These are phyloP conservation scores for Scaptomyza parva DNA, from an alignment of 2,888 invertebrate genomes.

Conservation along the genomic window DNA sequence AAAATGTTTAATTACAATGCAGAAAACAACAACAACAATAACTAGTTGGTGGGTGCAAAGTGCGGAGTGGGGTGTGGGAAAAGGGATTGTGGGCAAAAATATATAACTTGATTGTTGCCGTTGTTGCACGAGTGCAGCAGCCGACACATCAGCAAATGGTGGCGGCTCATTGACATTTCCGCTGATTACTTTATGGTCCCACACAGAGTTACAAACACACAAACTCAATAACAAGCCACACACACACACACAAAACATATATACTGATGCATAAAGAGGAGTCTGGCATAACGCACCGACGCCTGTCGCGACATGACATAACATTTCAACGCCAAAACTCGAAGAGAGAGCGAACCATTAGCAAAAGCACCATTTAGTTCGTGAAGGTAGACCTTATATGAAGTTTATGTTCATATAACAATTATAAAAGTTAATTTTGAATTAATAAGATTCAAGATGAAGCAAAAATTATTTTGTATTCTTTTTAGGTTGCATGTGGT, in stretches of 20 bases:
- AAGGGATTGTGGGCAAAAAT: slow-evolving; percentile 7
- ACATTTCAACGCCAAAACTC: slow-evolving; percentile 59
- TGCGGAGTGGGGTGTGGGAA: not conserved
- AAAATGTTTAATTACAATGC: slow-evolving; percentile 77
- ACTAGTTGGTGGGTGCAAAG: slow-evolving; percentile 1
- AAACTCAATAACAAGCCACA: slow-evolving; percentile 22
- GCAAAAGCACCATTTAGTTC: slow-evolving; percentile 12
- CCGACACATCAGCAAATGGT: slow-evolving; percentile 79
- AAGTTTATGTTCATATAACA: not conserved
- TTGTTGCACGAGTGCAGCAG: slow-evolving; percentile 58
- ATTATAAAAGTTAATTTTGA: not conserved
- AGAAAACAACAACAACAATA: slow-evolving; percentile 51
- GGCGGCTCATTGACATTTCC: slow-evolving; percentile 80
- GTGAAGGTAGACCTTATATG: not conserved
- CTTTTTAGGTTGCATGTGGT: no score
- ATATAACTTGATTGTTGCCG: slow-evolving; percentile 41
- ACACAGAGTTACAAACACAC: slow-evolving; percentile 37
- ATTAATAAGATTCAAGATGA: not conserved
- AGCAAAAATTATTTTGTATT: not conserved
- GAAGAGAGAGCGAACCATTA: slow-evolving; percentile 17
- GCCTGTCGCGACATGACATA: slow-evolving; percentile 74
- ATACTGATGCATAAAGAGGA: slow-evolving; percentile 1
- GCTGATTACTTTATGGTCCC: slow-evolving; percentile 79
- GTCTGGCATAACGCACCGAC: slow-evolving; percentile 53
- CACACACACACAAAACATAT: slow-evolving; percentile 26